A percentile compares a stretch with the other conserved stretches of the same genome.
Evolutionary conservation across 2,797 vertebrate species (phyloP).

Genomic region (Heteromormyrus szaboi): DNA sequence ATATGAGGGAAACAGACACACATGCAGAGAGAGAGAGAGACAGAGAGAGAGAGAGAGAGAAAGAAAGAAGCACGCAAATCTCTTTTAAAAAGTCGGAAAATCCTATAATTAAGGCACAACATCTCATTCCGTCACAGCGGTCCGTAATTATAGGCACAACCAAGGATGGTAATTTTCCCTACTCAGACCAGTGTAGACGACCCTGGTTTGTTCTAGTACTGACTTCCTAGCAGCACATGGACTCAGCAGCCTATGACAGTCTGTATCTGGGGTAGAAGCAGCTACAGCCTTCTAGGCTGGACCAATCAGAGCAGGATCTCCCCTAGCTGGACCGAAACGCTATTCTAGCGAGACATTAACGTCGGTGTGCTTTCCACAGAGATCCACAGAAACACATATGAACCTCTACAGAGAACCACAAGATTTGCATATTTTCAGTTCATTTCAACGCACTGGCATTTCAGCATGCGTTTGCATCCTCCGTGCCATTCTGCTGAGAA

Average conservation of each 20-base stretch:
- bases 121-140: background rate
- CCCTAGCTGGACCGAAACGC: background rate
- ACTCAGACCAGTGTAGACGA: background rate
- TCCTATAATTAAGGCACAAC: background rate
- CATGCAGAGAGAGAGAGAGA: background rate
- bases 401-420: background rate
- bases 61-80: background rate
- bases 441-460: background rate
- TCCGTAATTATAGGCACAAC: background rate
- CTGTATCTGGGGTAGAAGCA: background rate
- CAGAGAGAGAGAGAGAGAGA: background rate
- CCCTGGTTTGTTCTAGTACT: background rate
- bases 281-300: conserved; percentile 32
- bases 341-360: background rate
- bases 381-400: background rate
- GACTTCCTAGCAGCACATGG: background rate
- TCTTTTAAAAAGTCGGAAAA: background rate
- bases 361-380: background rate
- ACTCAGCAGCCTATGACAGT: background rate
- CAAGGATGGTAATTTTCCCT: background rate
- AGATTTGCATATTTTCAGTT: background rate
- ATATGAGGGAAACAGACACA: background rate
- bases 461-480: background rate
- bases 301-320: conserved; percentile 16
- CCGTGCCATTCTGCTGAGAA: background rate